Conservation (phyloP, 2,888 invertebrate genomes). For the Drosophila neutralis region DNA sequence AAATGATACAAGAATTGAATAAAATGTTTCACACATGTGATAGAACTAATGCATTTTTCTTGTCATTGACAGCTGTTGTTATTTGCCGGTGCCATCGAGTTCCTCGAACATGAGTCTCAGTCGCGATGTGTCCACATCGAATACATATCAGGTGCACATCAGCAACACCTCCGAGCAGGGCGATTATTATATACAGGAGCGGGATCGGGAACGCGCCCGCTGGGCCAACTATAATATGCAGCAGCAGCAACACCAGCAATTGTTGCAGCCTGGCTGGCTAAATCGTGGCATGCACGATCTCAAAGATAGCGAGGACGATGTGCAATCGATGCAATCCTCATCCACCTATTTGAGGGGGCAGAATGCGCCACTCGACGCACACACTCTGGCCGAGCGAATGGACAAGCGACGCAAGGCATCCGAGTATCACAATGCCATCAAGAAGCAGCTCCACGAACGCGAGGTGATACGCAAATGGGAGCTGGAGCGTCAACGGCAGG, state of each 20-base stretch:
- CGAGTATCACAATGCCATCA: slow-evolving; percentile 94
- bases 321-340: slow-evolving; percentile 85
- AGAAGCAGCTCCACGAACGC: slow-evolving; percentile 93
- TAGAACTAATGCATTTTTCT: not conserved
- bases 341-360: slow-evolving; percentile 93
- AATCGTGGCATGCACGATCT: slow-evolving; percentile 86
- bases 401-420: slow-evolving; percentile 92
- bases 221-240: slow-evolving; percentile 88
- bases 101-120: slow-evolving; percentile 76
- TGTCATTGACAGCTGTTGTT: slow-evolving; percentile 57
- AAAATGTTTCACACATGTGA: not conserved
- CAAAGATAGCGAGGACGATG: slow-evolving; percentile 85
- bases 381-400: slow-evolving; percentile 92
- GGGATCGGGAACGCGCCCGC: slow-evolving; percentile 89
- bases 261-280: slow-evolving; percentile 85
- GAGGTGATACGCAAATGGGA: slow-evolving; percentile 91
- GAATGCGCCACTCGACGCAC: slow-evolving; percentile 92
- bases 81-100: slow-evolving; percentile 73
- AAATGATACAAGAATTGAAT: not conserved
- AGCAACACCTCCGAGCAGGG: slow-evolving; percentile 69
- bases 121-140: slow-evolving; percentile 84
- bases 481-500: slow-evolving; percentile 89
- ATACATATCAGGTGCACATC: slow-evolving; percentile 83
- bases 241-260: slow-evolving; percentile 49
- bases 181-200: slow-evolving; percentile 85